Evolutionary conservation across 2,797 vertebrate genomes (phyloP).

Genomic region (Picus viridis): DNA sequence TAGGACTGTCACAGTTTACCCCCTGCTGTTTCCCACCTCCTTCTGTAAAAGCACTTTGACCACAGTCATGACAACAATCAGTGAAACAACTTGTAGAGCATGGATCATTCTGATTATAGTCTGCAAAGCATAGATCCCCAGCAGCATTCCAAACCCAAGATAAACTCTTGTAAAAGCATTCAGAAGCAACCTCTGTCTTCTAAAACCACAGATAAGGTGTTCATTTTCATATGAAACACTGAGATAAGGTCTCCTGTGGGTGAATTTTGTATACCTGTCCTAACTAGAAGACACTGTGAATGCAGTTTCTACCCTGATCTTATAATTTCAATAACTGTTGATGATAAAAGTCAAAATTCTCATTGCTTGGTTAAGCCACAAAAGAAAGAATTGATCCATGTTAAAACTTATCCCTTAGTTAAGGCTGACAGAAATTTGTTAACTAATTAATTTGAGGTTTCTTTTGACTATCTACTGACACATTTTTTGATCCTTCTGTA

Average conservation of each 20-base stretch:
- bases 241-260: not conserved
- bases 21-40: not conserved
- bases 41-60: not conserved
- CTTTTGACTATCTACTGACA: slow-evolving; percentile 10
- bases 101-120: not conserved
- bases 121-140: not conserved
- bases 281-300: not conserved
- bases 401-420: slow-evolving; percentile 9
- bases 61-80: not conserved
- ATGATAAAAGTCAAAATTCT: slow-evolving; percentile 4
- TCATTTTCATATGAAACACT: not conserved
- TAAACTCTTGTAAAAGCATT: not conserved
- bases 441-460: not conserved
- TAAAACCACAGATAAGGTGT: not conserved
- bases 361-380: not conserved
- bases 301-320: slow-evolving; percentile 3
- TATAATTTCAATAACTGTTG: not conserved
- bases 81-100: not conserved
- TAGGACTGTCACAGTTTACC: not conserved
- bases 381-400: not conserved
- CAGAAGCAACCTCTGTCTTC: not conserved
- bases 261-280: not conserved
- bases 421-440: slow-evolving; percentile 24
- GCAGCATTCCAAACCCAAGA: not conserved
- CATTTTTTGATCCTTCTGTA: slow-evolving; percentile 3